A percentile compares a stretch with the other conserved stretches of the same genome.
Evolutionary conservation across 2,888 invertebrate species (phyloP).

Genomic region (Andrena chrysosceles): DNA sequence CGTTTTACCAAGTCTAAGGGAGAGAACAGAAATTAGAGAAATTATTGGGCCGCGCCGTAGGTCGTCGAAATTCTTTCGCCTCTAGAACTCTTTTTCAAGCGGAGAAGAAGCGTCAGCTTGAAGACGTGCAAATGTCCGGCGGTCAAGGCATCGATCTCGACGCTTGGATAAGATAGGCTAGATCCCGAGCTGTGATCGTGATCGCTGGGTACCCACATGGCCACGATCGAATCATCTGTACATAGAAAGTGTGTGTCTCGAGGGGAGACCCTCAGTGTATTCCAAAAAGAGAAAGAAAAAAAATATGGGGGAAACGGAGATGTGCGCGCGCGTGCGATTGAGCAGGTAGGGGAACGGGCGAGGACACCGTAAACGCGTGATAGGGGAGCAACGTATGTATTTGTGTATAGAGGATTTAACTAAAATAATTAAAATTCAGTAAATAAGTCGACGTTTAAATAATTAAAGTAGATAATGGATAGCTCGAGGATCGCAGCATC

Average conservation of each 20-base stretch:
- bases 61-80: constrained; percentile 7
- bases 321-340: constrained; percentile 62
- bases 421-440: constrained; percentile 80
- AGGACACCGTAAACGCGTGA: constrained; percentile 67
- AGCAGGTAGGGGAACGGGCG: constrained; percentile 66
- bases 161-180: not conserved
- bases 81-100: not conserved
- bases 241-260: constrained; percentile 43
- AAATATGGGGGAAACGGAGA: constrained; percentile 29
- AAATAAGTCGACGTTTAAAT: constrained; percentile 81
- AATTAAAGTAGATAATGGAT: constrained; percentile 85
- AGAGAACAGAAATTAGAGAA: constrained; percentile 6
- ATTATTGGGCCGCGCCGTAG: not conserved
- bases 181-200: constrained; percentile 5
- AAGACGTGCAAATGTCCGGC: not conserved
- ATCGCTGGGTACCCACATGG: constrained; percentile 27
- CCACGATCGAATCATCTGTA: constrained; percentile 51
- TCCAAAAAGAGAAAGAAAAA: constrained; percentile 44
- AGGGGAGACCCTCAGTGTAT: constrained; percentile 39
- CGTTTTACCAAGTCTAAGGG: not conserved
- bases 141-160: not conserved
- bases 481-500: constrained; percentile 84
- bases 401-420: constrained; percentile 77
- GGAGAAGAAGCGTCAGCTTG: not conserved
- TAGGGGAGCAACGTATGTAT: constrained; percentile 76